phyloP scores from a whole-genome alignment of 2,797 vertebrate species.

The Artibeus jamaicensis region DNA sequence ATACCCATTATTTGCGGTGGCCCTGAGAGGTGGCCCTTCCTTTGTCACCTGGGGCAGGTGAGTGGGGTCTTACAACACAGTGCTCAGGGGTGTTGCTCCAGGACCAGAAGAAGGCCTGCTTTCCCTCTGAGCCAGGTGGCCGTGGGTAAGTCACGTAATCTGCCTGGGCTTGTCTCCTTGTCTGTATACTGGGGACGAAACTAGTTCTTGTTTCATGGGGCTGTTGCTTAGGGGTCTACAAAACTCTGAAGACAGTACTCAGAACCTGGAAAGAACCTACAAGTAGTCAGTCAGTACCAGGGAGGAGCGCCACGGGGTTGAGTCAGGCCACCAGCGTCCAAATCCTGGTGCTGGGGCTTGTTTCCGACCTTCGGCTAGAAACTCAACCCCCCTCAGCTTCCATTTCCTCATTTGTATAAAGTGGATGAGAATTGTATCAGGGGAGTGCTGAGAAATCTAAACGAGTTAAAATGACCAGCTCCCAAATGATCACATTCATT shows the following conservation, averaged over 20 bases:
- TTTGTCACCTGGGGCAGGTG: rapidly evolving
- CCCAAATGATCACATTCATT: neutral
- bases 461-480: neutral
- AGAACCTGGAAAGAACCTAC: neutral
- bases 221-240: neutral
- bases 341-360: neutral
- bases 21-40: neutral
- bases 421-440: too few relatives aligned
- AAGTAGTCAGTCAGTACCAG: neutral
- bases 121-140: neutral
- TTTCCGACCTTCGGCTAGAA: neutral
- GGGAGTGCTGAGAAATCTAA: neutral
- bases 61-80: neutral
- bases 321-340: too few relatives aligned
- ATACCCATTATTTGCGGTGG: rapidly evolving
- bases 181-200: neutral
- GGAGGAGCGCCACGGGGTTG: too few relatives aligned
- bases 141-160: neutral
- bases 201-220: neutral
- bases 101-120: neutral
- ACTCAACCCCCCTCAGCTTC: neutral
- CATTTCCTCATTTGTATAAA: neutral
- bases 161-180: neutral
- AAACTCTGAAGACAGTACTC: neutral
- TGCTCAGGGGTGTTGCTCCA: neutral